Base-by-base conservation (phyloP, 2,888 invertebrate genomes). In the Blera fallax region DNA sequence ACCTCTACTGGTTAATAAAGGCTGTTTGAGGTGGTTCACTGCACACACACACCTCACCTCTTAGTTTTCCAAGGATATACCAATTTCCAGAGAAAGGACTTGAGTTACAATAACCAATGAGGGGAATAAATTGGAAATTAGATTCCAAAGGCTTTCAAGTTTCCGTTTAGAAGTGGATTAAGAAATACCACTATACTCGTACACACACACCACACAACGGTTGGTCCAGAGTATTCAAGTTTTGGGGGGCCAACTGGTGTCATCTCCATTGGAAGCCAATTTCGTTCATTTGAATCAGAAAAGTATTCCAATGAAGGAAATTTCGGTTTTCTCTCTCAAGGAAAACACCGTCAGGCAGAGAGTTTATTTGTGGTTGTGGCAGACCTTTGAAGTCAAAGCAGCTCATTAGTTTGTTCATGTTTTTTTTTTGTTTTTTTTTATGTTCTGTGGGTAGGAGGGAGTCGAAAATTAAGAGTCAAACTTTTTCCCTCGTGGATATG, bases 321-420 rank as follows among this genome's bases (percentile, higher is more conserved):
- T 10, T 45, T 21, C 4, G 4, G 24, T 24, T 24, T 24, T 24
- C 24, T 24, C 4, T 24, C 24, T 24, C 4, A 10, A 60, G 14
- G 14, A 24, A 8, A 40, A 40, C n/a, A 24, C 60, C 18, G 1
- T 24, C 24, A 34, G 60, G 14, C 40, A 40, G 40, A 60, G 16
- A 60, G 60, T 60, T 40, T 60, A 40, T 60, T 60, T 60, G 60
- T 60, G 60, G 40, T 24, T 40, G 14, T 14, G 60, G 60, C 40
- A 24, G 60, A 21, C 60, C 40, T 60, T 60, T 40, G 40, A 60
- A 60, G 60, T 60, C 40, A 60, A 60, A 43, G 2, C 40, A 34
- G 14, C 60, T 60, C 24, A 60, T 40, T 40, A 40, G 40, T 60
- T 27, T 11, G 18, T 34, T 56, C 7, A 1, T 5, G 10, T 14